Conservation (phyloP, 2,888 invertebrate species). For the Zaprionus bogoriensis region DNA sequence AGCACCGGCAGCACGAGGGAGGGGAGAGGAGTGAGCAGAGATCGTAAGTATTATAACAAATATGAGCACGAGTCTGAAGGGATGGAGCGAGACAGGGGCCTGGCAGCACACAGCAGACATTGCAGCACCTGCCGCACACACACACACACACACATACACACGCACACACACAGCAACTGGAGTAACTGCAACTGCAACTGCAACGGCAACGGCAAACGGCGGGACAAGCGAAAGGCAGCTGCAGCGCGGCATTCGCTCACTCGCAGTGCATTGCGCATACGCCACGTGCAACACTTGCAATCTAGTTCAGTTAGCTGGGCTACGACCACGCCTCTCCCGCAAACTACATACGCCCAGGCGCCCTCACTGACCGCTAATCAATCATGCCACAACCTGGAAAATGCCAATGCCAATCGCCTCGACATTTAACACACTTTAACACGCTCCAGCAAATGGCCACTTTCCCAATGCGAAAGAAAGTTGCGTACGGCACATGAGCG, state of each 20-base stretch:
- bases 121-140: slow-evolving; percentile 76
- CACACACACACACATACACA: too few species aligned
- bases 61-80: slow-evolving; percentile 41
- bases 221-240: too few species aligned
- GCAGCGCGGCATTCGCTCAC: not conserved
- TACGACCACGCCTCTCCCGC: slow-evolving; percentile 16
- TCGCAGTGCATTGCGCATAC: slow-evolving; percentile 27
- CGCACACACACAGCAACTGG: slow-evolving; percentile 13
- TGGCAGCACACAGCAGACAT: slow-evolving; percentile 17
- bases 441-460: slow-evolving; percentile 67
- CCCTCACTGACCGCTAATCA: slow-evolving; percentile 44
- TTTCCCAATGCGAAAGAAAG: slow-evolving; percentile 60
- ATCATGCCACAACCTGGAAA: slow-evolving; percentile 25
- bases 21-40: not conserved
- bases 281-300: slow-evolving; percentile 17
- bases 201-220: slow-evolving; percentile 5
- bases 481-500: slow-evolving; percentile 5
- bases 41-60: slow-evolving; percentile 30
- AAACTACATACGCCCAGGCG: slow-evolving; percentile 16
- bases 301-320: slow-evolving; percentile 21
- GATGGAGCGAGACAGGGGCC: not conserved
- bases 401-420: slow-evolving; percentile 15
- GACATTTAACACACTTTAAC: slow-evolving; percentile 68
- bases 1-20: not conserved
- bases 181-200: slow-evolving; percentile 12